These are phyloP conservation scores for Apostichopus californicus DNA, from an alignment of 35 echinoderm and acorn worm genomes.

Conservation along the genomic window DNA sequence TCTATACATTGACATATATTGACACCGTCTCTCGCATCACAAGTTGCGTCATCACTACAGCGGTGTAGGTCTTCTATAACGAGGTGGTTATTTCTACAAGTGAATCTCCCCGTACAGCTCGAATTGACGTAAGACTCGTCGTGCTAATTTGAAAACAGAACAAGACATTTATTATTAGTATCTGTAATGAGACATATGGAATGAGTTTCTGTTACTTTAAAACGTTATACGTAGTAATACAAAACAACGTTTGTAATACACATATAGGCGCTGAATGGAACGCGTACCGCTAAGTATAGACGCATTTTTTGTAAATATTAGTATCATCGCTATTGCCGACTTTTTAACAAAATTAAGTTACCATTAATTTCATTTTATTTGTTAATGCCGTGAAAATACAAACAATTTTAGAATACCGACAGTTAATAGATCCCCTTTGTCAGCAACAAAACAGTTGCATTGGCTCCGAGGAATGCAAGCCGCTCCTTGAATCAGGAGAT, in stretches of 20 bases:
- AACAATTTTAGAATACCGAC: background rate
- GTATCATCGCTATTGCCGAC: too few species aligned
- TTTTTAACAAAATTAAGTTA: too few species aligned
- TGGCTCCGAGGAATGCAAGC: background rate
- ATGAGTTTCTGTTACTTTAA: too few species aligned
- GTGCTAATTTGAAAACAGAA: background rate
- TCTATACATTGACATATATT: conserved; percentile 42
- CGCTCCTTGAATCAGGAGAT: background rate
- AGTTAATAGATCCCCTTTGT: background rate
- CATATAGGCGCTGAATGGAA: too few species aligned
- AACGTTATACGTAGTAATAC: too few species aligned
- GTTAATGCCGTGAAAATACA: too few species aligned
- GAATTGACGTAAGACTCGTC: background rate
- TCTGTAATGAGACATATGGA: too few species aligned
- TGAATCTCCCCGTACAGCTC: background rate
- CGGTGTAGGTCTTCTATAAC: background rate
- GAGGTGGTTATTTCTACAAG: background rate
- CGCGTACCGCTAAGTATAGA: too few species aligned
- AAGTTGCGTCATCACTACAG: background rate
- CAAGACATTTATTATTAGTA: too few species aligned
- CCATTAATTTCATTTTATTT: too few species aligned
- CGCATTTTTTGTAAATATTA: too few species aligned
- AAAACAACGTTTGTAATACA: too few species aligned
- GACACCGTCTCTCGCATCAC: background rate
- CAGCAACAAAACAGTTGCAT: background rate